Conservation (phyloP, 2,113 vertebrate species). For the Antechinus stuartii region DNA sequence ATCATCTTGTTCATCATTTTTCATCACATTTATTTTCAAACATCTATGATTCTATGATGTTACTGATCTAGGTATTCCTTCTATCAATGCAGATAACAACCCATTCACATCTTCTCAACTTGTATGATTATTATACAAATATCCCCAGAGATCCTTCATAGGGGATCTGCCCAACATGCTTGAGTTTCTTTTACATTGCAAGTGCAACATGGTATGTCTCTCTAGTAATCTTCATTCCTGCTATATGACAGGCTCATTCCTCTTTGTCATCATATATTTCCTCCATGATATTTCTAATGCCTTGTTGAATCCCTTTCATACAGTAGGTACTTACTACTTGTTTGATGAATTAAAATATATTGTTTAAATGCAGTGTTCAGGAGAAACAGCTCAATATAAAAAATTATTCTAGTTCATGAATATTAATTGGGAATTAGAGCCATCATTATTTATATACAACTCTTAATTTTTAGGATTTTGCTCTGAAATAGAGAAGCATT, state of each 20-base stretch:
- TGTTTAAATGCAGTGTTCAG: background rate
- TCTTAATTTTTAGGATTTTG: background rate
- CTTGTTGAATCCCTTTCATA: background rate
- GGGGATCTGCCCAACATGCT: background rate
- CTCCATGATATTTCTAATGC: background rate
- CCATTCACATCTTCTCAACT: background rate
- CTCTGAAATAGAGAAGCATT: background rate
- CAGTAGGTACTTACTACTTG: background rate
- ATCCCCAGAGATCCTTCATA: background rate
- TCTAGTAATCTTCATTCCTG: background rate
- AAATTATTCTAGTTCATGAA: background rate
- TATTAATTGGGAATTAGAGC: background rate
- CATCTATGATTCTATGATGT: background rate
- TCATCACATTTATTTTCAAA: background rate
- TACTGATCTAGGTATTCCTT: background rate
- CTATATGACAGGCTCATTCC: background rate
- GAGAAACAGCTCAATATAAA: background rate
- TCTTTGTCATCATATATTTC: background rate
- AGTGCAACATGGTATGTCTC: background rate
- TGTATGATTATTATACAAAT: background rate
- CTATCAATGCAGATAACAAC: background rate
- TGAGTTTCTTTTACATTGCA: background rate
- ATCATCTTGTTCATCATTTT: too few species aligned
- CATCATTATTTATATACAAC: background rate
- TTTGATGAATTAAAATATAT: background rate